Percentiles rank a stretch among this genome's conserved stretches.
These are phyloP conservation scores for Tetanocera ferruginea DNA, from an alignment of 2,888 invertebrate species.

Conservation along the genomic window DNA sequence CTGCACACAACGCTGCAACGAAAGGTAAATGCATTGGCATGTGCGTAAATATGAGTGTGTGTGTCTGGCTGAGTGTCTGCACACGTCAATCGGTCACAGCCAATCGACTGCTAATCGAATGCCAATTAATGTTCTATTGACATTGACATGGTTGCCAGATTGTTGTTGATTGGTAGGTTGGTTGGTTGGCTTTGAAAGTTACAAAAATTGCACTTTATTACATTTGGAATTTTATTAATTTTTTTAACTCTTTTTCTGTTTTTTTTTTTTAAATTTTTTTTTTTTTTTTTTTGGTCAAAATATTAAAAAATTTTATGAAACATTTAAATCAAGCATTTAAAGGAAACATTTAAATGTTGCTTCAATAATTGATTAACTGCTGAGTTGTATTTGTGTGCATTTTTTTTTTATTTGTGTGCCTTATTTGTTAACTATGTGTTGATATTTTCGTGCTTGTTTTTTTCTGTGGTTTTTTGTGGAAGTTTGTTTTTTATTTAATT, in stretches of 20 bases:
- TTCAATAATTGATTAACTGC: neutral
- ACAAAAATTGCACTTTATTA: neutral
- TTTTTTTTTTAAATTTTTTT: neutral
- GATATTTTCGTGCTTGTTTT: no score
- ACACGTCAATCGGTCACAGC: neutral
- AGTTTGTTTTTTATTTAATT: no score
- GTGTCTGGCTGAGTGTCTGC: neutral
- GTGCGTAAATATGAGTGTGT: neutral
- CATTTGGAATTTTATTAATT: neutral
- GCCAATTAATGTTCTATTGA: conserved; percentile 2
- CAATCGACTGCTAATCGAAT: conserved; percentile 20
- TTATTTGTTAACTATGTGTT: neutral
- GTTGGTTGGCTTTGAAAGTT: neutral
- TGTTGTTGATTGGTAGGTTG: neutral
- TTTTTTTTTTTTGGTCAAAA: neutral
- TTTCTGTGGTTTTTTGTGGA: no score
- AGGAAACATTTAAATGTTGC: neutral
- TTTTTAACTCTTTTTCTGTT: neutral
- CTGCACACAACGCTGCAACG: neutral
- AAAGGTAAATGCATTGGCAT: neutral
- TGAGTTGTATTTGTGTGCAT: neutral
- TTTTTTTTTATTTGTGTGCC: neutral
- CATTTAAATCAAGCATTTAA: no score
- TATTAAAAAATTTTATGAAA: neutral
- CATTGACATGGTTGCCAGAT: neutral